A percentile compares a stretch with the other conserved stretches of the same genome.
phyloP scores from a whole-genome alignment of 2,888 invertebrate species.

The Chaitophorus viminalis region DNA sequence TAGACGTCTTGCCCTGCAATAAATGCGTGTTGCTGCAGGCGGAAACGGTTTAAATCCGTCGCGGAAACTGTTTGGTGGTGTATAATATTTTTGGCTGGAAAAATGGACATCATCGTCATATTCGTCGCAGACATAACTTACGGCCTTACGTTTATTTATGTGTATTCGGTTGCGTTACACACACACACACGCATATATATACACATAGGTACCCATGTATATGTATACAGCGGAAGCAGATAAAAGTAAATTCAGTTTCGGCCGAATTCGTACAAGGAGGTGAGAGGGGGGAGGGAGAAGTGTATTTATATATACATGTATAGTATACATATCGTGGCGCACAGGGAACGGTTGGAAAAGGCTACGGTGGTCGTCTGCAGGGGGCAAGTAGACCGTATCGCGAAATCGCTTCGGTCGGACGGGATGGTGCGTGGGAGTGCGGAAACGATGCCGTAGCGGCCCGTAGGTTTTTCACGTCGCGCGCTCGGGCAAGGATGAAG shows the following conservation, averaged over 20 bases:
- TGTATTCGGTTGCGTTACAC: too few relatives aligned
- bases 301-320: background rate
- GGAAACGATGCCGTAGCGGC: background rate
- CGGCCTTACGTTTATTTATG: background rate
- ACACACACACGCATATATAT: background rate
- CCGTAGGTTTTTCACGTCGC: slow-evolving; percentile 33
- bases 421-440: background rate
- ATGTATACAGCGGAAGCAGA: background rate
- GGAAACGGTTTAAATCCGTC: too few relatives aligned
- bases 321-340: background rate
- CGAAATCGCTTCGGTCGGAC: background rate
- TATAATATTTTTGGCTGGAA: too few relatives aligned
- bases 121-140: background rate
- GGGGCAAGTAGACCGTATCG: slow-evolving; percentile 31
- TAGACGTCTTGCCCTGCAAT: too few relatives aligned
- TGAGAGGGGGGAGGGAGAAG: background rate
- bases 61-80: too few relatives aligned
- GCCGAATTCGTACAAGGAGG: background rate
- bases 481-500: background rate
- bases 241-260: slow-evolving; percentile 21
- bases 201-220: too few relatives aligned
- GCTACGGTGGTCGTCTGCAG: too few relatives aligned
- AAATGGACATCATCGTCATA: too few relatives aligned
- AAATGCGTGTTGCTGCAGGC: too few relatives aligned
- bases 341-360: background rate